phyloP scores from a whole-genome alignment of 2,797 vertebrate species.

The Malurus leucopterus region DNA sequence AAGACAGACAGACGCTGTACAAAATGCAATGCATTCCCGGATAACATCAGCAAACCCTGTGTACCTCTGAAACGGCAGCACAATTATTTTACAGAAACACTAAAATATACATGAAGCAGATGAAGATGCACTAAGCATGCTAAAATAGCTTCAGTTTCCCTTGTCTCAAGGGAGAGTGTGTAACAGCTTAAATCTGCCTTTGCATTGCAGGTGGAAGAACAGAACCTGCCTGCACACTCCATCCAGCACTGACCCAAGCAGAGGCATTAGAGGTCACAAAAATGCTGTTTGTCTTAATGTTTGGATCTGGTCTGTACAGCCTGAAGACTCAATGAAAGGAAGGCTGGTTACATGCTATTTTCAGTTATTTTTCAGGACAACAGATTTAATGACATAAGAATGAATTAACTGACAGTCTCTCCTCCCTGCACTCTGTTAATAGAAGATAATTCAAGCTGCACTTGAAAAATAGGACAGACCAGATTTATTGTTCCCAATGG shows the following conservation, averaged over 20 bases:
- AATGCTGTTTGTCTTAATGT: not conserved
- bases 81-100: not conserved
- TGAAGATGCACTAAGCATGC: not conserved
- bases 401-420: not conserved
- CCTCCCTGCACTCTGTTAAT: not conserved
- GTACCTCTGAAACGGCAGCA: not conserved
- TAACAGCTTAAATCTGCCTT: not conserved
- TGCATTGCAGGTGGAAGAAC: not conserved
- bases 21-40: not conserved
- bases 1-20: not conserved
- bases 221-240: not conserved
- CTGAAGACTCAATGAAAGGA: not conserved
- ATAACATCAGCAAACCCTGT: not conserved
- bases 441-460: conserved; percentile 7
- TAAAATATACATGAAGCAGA: not conserved
- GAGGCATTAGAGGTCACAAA: not conserved
- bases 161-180: not conserved
- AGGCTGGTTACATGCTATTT: not conserved
- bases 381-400: not conserved
- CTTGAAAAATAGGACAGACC: conserved; percentile 8
- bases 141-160: not conserved
- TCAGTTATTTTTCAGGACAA: conserved; percentile 1
- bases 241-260: not conserved
- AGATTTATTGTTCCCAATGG: not conserved
- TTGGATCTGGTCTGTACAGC: not conserved